Evolutionary conservation across 2,797 vertebrate species (phyloP).

Genomic region (Threskiornis aethiopicus): DNA sequence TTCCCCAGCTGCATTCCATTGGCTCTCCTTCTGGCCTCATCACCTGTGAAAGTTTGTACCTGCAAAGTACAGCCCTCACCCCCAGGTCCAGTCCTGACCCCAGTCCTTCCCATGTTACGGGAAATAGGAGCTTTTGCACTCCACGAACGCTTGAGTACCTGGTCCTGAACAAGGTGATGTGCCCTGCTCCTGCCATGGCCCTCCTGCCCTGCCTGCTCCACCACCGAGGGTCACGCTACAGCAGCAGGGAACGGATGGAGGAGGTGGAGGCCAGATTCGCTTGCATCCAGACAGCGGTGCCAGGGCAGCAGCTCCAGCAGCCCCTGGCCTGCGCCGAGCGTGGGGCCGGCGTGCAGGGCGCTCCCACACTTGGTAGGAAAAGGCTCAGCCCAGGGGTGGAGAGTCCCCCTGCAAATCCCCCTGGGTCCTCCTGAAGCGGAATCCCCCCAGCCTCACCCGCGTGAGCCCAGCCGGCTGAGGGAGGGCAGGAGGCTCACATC

Average conservation of each 20-base stretch:
- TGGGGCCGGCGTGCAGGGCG: fast-evolving
- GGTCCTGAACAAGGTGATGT: background rate
- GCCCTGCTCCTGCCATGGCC: background rate
- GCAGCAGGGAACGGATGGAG: background rate
- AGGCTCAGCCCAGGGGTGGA: background rate
- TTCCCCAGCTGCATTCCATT: background rate
- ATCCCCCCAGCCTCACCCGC: background rate
- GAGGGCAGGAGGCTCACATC: background rate
- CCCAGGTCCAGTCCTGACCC: background rate
- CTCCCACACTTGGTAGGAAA: background rate
- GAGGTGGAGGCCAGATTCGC: fast-evolving
- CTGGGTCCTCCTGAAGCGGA: background rate
- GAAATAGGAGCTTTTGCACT: background rate
- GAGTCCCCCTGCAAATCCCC: background rate
- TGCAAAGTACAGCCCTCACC: background rate
- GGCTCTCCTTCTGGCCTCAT: background rate
- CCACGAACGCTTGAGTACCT: background rate
- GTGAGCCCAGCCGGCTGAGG: background rate
- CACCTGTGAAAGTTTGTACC: background rate
- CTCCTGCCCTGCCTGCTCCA: background rate
- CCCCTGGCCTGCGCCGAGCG: fast-evolving
- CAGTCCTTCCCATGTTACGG: fast-evolving
- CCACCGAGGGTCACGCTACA: fast-evolving
- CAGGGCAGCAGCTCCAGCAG: background rate
- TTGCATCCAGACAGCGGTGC: fast-evolving